phyloP scores from a whole-genome alignment of 2,888 invertebrate genomes.

The Chymomyza amoena region DNA sequence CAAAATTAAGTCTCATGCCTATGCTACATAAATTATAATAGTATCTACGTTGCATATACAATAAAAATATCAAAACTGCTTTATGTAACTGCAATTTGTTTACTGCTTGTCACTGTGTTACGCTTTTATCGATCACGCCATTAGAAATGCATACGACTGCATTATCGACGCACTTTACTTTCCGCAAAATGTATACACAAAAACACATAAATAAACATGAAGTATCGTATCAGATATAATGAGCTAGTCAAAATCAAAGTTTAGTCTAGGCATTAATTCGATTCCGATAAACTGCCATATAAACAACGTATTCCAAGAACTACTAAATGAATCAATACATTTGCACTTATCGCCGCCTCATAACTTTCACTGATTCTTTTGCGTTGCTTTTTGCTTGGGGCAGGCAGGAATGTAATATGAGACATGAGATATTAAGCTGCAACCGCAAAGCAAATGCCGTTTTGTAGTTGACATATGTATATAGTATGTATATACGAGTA shows the following conservation, averaged over 20 bases:
- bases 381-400: neutral
- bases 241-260: neutral
- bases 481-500: neutral
- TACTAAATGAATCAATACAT: neutral
- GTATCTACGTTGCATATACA: too few relatives aligned
- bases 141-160: too few relatives aligned
- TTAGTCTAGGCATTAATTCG: neutral
- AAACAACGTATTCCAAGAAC: neutral
- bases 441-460: neutral
- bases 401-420: neutral
- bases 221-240: too few relatives aligned
- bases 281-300: neutral
- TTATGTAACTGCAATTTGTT: too few relatives aligned
- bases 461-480: neutral
- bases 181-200: neutral
- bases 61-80: too few relatives aligned
- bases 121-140: too few relatives aligned
- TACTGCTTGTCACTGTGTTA: too few relatives aligned
- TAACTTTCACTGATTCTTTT: neutral
- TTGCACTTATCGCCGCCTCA: neutral
- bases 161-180: neutral
- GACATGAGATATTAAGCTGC: neutral
- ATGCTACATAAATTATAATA: too few relatives aligned
- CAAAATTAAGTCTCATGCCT: too few relatives aligned
- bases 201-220: neutral